These are phyloP conservation scores for Drosophila erecta DNA, from an alignment of 1,140 invertebrate genomes.

Conservation along the genomic window DNA sequence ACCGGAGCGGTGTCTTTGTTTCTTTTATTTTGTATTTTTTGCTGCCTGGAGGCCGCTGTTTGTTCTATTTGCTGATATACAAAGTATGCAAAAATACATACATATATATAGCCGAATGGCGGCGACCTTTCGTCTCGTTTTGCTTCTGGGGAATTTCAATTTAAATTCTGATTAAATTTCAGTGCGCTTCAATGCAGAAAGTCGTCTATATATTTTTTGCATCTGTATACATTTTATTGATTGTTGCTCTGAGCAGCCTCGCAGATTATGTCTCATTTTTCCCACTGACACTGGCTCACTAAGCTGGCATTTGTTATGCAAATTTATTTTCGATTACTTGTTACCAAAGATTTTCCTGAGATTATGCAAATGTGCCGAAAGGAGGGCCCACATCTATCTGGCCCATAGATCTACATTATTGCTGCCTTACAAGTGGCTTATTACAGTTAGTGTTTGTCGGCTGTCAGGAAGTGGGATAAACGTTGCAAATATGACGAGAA, in stretches of 20 bases:
- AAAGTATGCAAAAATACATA: conserved; percentile 39
- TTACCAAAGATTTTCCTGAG: conserved; percentile 79
- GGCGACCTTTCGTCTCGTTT: conserved; percentile 36
- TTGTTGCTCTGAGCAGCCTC: conserved; percentile 26
- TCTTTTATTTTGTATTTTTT: conserved; percentile 22
- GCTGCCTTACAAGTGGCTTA: conserved; percentile 78
- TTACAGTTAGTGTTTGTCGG: conserved; percentile 74
- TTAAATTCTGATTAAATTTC: conserved; percentile 81
- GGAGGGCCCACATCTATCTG: conserved; percentile 25
- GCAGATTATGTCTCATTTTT: conserved; percentile 59
- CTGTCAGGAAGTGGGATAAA: conserved; percentile 47
- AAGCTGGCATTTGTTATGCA: conserved; percentile 76
- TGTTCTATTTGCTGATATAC: conserved; percentile 69
- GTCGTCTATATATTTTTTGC: conserved; percentile 43
- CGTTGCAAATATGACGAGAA: conserved; percentile 44
- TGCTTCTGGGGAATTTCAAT: conserved; percentile 64
- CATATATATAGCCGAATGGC: conserved; percentile 5
- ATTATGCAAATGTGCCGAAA: conserved; percentile 78
- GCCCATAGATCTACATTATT: conserved; percentile 49
- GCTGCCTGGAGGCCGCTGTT: conserved; percentile 38
- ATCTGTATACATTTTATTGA: conserved; percentile 35
- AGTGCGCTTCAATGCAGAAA: conserved; percentile 57
- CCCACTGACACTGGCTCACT: conserved; percentile 18
- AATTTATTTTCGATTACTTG: conserved; percentile 84
- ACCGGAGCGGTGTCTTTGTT: conserved; percentile 38